These are phyloP conservation scores for Aurelia aurita DNA, from an alignment of 30 jellyfish, hydroid and myxozoan species.

Conservation along the genomic window DNA sequence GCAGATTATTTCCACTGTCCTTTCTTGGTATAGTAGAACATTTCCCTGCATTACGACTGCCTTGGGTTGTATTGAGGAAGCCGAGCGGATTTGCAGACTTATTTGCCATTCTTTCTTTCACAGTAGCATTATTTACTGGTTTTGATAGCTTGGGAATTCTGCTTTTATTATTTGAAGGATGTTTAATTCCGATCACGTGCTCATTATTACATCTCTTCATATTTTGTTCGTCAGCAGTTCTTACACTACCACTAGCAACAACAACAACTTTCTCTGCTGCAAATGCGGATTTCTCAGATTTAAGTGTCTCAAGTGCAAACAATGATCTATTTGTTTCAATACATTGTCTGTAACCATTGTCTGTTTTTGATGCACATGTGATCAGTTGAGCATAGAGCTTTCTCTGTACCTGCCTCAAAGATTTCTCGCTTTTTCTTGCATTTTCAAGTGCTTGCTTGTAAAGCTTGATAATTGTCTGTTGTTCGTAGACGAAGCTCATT, in stretches of 20 bases:
- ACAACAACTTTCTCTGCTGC: not conserved
- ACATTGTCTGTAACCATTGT: not conserved
- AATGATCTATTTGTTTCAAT: not conserved
- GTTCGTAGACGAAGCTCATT: not conserved
- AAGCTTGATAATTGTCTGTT: not conserved
- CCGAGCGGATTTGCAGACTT: too few species aligned
- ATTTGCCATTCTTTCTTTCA: not conserved
- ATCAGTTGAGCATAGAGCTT: not conserved
- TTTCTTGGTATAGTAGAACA: too few species aligned
- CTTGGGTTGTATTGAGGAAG: too few species aligned
- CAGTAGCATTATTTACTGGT: not conserved
- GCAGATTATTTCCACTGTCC: not conserved
- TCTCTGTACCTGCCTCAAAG: not conserved
- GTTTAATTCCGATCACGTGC: too few species aligned
- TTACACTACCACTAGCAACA: not conserved
- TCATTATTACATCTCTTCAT: too few species aligned
- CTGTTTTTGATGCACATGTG: not conserved
- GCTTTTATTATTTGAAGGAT: not conserved
- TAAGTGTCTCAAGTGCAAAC: not conserved
- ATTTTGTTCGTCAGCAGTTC: not conserved
- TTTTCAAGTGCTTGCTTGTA: not conserved
- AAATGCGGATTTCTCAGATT: not conserved
- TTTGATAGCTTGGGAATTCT: not conserved
- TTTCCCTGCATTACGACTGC: too few species aligned
- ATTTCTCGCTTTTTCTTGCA: not conserved